Base-by-base conservation (phyloP, 2,888 invertebrate species). In the Pelosia muscerda region DNA sequence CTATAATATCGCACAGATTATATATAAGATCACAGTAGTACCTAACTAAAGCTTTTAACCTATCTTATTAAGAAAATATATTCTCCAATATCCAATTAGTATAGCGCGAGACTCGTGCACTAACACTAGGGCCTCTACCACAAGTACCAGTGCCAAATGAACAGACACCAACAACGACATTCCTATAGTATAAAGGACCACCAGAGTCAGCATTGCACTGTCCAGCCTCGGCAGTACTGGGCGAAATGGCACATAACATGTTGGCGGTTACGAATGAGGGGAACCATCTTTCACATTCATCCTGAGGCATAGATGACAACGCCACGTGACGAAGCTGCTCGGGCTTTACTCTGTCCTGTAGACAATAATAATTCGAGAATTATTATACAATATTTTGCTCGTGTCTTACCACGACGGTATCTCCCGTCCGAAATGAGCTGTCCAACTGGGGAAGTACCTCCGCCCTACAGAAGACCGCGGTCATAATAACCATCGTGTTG, bases 151-250 rank as follows among this genome's bases (percentile, higher is more conserved):
- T 5, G 11, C 22, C n/a, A 23, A 55, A 55, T 23, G 55, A 55
- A 25, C 55, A 28, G 9, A 57, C 26, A 26, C 56, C 56, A 8
- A 57, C 56, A n/a, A 57, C 56, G 8, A 57, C n/a, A 5, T 55
- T 55, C 55, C 25, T 13, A 23, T 23, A 23, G 25, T 23, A 55
- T 22, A 55, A 15, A 13, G 55, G 55, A 55, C 55, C 25, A 22
- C 55, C 55, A 15, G 55, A 55, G 25, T 55, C 55, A 55, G 55
- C 56, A 4, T 0, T n/a, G n/a, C 56, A 57, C 26, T 57, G 56
- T 19, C 56, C 56, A 1, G 26, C 56, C 6, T 15, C 28, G 9
- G 19, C 56, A 57, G 15, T n/a, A 28, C 5, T 57, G 19, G 13
- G 13, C 5, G 55, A 13, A 13, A 23, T 25, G 25, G 55, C 55